Percentiles rank a stretch among this genome's conserved stretches.
Evolutionary conservation across 2,888 invertebrate species (phyloP).

Genomic region (Diadromus collaris): DNA sequence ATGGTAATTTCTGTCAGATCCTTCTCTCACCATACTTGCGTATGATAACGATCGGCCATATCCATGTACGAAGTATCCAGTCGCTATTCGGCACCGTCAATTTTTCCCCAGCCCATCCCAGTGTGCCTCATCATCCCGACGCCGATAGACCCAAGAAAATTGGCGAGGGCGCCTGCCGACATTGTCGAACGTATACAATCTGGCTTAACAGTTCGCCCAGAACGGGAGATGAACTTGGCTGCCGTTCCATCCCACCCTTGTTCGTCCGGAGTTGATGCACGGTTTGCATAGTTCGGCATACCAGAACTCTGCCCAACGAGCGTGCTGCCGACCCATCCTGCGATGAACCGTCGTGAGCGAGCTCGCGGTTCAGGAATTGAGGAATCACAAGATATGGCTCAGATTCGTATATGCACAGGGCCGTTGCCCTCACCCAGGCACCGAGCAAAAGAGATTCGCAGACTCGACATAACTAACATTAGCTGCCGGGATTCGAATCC

Average conservation of each 20-base stretch:
- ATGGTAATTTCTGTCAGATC: too few relatives aligned
- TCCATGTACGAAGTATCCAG: neutral
- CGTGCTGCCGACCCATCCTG: slow-evolving; percentile 22
- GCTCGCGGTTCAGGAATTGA: slow-evolving; percentile 43
- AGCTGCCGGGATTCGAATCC: slow-evolving; percentile 42
- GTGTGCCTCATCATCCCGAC: neutral
- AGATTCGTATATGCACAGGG: slow-evolving; percentile 34
- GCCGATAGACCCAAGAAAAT: slow-evolving; percentile 11
- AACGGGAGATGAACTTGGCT: slow-evolving; percentile 19
- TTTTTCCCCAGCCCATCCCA: neutral
- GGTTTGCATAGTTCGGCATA: slow-evolving; percentile 59
- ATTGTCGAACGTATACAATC: slow-evolving; percentile 53
- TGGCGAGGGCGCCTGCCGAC: slow-evolving; percentile 33
- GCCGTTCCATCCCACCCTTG: slow-evolving; percentile 45
- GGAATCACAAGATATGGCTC: slow-evolving; percentile 57
- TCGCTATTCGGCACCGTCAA: neutral
- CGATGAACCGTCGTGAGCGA: slow-evolving; percentile 34
- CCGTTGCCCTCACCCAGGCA: slow-evolving; percentile 56
- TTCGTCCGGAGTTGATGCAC: slow-evolving; percentile 56
- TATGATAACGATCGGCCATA: neutral
- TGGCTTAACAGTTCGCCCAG: slow-evolving; percentile 45
- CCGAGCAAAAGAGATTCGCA: slow-evolving; percentile 49
- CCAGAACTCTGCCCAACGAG: slow-evolving; percentile 62
- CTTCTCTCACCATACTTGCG: too few relatives aligned
- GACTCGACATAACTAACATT: slow-evolving; percentile 69